Evolutionary conservation across 1,140 invertebrate genomes (phyloP), one percentile per base, ranked within the genome.

Genomic region (Drosophila athabasca): DNA sequence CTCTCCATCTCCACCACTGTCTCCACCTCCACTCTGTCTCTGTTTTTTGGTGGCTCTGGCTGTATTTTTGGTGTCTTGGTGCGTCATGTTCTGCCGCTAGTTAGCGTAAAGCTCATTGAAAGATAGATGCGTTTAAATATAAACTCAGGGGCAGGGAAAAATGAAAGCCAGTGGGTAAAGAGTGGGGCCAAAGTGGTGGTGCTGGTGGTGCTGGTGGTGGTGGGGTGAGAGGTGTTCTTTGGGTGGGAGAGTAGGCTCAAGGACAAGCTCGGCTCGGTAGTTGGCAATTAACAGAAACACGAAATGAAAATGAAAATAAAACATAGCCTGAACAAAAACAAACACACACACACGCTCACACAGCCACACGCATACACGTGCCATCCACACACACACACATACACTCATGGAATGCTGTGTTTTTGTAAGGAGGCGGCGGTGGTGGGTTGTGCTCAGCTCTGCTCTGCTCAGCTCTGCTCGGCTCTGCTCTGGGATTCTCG

Each of bases 81-180:
- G 29, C 60, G 7, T 8, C 29, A 43, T 29, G 31, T 66, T 60
- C 19, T 65, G 62, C 11, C 48, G 17, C 58, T 64, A 45, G 68
- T 73, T 73, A 44, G 70, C 44, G 43, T 24, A 35, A 46, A 52
- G 26, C 49, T 59, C 61, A 50, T 58, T 58, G 46, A 75, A 62
- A 79, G 77, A 75, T 80, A 75, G 76, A 75, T 80, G 76, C 75
- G 71, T 83, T 83, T 83, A 84, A 83, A 83, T 84, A 83, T 83
- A 83, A 77, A 77, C 55, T 74, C 60, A 59, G 13, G 7, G 43
- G 5, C 62, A 35, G 24, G 2, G 39, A 7, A 26, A 8, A 39
- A 1, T 44, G 52, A 35, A 6, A 11, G 44, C 17, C 13, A 3
- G 1, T 1, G 41, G 19, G 9, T 11, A 9, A 3, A 35, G 1